phyloP scores from a whole-genome alignment of 2,113 vertebrate genomes.

The Bombycilla garrulus region DNA sequence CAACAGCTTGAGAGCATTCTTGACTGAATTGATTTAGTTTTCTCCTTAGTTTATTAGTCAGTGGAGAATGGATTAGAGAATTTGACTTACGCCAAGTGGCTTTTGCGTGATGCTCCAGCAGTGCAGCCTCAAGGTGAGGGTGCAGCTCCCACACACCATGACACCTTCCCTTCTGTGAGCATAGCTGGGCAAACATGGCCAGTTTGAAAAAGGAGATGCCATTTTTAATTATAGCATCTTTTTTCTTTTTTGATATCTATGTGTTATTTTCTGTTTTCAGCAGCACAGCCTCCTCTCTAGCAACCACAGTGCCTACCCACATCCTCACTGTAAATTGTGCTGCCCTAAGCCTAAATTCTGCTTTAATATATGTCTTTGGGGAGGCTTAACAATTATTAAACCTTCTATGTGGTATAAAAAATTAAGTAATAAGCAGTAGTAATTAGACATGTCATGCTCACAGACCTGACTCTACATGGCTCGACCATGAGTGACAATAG shows the following conservation, averaged over 20 bases:
- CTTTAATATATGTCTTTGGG: not conserved
- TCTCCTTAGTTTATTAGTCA: conserved; percentile 19
- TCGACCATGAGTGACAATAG: not conserved
- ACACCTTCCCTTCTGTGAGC: not conserved
- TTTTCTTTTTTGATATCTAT: not conserved
- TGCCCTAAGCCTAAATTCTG: not conserved
- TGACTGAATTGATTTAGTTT: conserved; percentile 6
- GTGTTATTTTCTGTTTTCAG: not conserved
- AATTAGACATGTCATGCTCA: not conserved
- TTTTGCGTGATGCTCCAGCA: not conserved
- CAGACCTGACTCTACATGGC: not conserved
- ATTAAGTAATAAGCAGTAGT: not conserved
- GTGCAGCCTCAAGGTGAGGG: not conserved
- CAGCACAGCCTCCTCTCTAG: not conserved
- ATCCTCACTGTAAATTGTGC: not conserved
- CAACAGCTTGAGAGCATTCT: conserved; percentile 14
- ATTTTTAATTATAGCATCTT: not conserved
- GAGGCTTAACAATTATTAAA: not conserved
- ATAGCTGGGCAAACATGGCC: not conserved
- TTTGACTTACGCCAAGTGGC: not conserved
- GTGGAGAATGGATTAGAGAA: not conserved
- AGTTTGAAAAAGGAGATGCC: not conserved
- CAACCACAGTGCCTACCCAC: not conserved
- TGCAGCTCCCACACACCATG: not conserved
- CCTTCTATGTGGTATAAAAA: not conserved